phyloP scores from a whole-genome alignment of 2,888 invertebrate species.

The Nomada goodeniana region DNA sequence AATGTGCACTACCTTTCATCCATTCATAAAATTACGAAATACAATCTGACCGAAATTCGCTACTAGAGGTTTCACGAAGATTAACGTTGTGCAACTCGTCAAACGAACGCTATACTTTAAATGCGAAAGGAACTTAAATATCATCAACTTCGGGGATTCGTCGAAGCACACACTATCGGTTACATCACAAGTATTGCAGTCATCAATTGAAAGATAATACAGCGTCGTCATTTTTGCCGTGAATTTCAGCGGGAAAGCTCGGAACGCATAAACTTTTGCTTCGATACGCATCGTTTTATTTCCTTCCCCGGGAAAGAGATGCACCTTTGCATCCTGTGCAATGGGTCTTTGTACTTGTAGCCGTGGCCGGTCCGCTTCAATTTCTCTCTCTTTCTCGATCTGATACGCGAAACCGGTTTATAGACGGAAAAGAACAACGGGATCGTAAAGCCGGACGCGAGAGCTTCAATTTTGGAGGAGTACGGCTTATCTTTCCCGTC shows the following conservation, averaged over 20 bases:
- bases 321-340: constrained; percentile 33
- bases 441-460: constrained; percentile 49
- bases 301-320: constrained; percentile 6
- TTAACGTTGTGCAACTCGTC: too few relatives aligned
- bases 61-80: too few relatives aligned
- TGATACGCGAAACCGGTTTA: constrained; percentile 63
- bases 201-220: constrained; percentile 13
- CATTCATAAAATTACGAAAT: too few relatives aligned
- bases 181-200: not conserved
- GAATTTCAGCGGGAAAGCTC: constrained; percentile 1
- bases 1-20: too few relatives aligned
- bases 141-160: too few relatives aligned
- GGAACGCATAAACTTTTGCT: constrained; percentile 28
- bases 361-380: constrained; percentile 17
- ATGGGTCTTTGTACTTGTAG: constrained; percentile 41
- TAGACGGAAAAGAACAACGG: constrained; percentile 58
- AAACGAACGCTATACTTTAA: too few relatives aligned
- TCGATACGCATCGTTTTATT: constrained; percentile 36
- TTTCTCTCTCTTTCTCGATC: constrained; percentile 57
- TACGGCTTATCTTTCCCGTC: constrained; percentile 42
- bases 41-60: too few relatives aligned
- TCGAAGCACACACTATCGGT: not conserved
- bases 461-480: constrained; percentile 63
- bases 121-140: too few relatives aligned
- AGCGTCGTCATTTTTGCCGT: not conserved